phyloP scores from a whole-genome alignment of 2,113 vertebrate species.

The Clarias batrachus region DNA sequence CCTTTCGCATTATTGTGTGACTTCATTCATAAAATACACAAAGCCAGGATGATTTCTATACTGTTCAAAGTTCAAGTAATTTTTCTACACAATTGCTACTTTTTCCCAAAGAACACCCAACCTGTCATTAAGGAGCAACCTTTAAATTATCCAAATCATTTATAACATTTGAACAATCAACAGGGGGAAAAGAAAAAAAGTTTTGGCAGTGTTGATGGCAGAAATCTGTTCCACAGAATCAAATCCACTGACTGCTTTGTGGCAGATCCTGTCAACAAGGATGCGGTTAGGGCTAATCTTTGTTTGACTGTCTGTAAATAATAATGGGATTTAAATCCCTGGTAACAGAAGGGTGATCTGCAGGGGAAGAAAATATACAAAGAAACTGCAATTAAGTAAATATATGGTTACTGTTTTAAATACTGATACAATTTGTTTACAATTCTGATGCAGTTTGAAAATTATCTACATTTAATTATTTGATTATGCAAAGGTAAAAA shows the following conservation, averaged over 20 bases:
- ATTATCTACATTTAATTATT: not conserved
- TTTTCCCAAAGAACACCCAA: not conserved
- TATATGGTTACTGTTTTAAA: not conserved
- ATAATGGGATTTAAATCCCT: not conserved
- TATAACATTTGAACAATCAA: not conserved
- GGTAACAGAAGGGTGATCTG: not conserved
- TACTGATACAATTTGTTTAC: not conserved
- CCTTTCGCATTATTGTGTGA: conserved; percentile 1
- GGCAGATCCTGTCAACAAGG: not conserved
- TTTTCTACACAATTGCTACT: not conserved
- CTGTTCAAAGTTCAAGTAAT: not conserved
- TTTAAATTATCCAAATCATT: not conserved
- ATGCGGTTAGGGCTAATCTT: not conserved
- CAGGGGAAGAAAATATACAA: not conserved
- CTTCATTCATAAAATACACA: not conserved
- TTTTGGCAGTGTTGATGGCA: not conserved
- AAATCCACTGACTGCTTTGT: not conserved
- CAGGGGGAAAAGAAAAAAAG: not conserved
- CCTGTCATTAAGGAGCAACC: not conserved
- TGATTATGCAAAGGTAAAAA: not conserved
- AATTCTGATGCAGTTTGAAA: not conserved
- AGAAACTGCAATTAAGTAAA: not conserved
- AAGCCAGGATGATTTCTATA: not conserved
- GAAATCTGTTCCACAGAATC: not conserved
- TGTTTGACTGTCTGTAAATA: not conserved